These are phyloP conservation scores for Prionailurus viverrinus DNA, from an alignment of 2,113 vertebrate genomes.

Conservation along the genomic window DNA sequence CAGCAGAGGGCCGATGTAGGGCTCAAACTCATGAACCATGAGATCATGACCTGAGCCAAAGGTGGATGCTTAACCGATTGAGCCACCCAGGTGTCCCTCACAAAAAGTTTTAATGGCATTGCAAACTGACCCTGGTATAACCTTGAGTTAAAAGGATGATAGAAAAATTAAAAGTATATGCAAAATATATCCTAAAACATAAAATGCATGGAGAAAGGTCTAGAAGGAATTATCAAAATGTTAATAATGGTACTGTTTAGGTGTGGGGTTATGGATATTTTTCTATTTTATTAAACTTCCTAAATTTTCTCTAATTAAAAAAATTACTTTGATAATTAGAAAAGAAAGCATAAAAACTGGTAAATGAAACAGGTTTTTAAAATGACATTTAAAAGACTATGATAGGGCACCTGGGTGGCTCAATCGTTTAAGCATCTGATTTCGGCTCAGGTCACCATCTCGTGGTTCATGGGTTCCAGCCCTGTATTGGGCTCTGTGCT, in stretches of 20 bases:
- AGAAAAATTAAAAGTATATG: not conserved
- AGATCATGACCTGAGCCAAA: too few relatives aligned
- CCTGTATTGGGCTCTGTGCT: too few relatives aligned
- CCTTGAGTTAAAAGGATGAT: not conserved
- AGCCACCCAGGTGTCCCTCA: not conserved
- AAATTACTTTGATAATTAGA: not conserved
- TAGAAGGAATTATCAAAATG: slow-evolving; percentile 3
- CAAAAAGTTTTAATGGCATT: not conserved
- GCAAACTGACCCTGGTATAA: not conserved
- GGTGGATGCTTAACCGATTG: too few relatives aligned
- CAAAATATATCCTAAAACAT: not conserved
- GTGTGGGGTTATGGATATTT: not conserved
- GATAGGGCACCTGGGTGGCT: too few relatives aligned
- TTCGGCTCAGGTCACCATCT: too few relatives aligned
- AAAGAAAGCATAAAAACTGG: not conserved
- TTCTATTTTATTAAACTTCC: slow-evolving; percentile 21
- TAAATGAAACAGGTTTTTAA: not conserved
- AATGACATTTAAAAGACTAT: too few relatives aligned
- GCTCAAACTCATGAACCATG: too few relatives aligned
- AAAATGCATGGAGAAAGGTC: not conserved
- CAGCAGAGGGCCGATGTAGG: too few relatives aligned
- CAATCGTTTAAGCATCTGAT: too few relatives aligned
- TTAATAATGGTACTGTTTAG: not conserved
- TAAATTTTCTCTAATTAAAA: not conserved
- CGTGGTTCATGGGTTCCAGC: too few relatives aligned